Evolutionary conservation across 2,888 invertebrate species (phyloP).

Genomic region (Podabrus alpinus): DNA sequence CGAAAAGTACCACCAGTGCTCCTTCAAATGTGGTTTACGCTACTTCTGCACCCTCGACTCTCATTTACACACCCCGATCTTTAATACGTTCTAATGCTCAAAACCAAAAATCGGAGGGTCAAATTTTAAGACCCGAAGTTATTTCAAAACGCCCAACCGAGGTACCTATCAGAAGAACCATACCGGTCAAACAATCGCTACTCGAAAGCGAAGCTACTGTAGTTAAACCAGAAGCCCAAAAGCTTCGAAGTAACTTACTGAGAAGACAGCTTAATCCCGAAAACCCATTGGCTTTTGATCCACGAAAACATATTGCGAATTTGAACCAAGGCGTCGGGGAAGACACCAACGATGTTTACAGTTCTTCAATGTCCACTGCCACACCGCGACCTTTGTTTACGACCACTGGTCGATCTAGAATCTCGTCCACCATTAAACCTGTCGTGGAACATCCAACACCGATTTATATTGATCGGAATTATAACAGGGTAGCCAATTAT

Average conservation of each 20-base stretch:
- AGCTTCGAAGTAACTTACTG: slow-evolving; percentile 62
- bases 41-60: slow-evolving; percentile 50
- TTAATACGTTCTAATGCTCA: slow-evolving; percentile 38
- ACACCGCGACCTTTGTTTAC: slow-evolving; percentile 71
- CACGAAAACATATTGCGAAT: slow-evolving; percentile 60
- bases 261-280: slow-evolving; percentile 67
- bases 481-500: slow-evolving; percentile 22
- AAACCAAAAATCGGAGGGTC: slow-evolving; percentile 47
- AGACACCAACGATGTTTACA: slow-evolving; percentile 72
- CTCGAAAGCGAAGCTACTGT: slow-evolving; percentile 43
- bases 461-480: slow-evolving; percentile 10
- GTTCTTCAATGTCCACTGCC: slow-evolving; percentile 66
- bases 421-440: slow-evolving; percentile 43
- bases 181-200: slow-evolving; percentile 48
- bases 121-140: slow-evolving; percentile 48
- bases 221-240: slow-evolving; percentile 58
- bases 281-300: slow-evolving; percentile 57
- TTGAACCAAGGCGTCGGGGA: slow-evolving; percentile 66
- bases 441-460: not conserved
- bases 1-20: slow-evolving; percentile 47
- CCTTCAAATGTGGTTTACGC: slow-evolving; percentile 49
- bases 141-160: slow-evolving; percentile 46
- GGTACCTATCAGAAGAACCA: slow-evolving; percentile 42
- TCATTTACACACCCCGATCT: slow-evolving; percentile 30
- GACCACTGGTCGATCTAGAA: slow-evolving; percentile 62